Conservation (phyloP, 2,888 invertebrate species). For the Ennomos erosarius region DNA sequence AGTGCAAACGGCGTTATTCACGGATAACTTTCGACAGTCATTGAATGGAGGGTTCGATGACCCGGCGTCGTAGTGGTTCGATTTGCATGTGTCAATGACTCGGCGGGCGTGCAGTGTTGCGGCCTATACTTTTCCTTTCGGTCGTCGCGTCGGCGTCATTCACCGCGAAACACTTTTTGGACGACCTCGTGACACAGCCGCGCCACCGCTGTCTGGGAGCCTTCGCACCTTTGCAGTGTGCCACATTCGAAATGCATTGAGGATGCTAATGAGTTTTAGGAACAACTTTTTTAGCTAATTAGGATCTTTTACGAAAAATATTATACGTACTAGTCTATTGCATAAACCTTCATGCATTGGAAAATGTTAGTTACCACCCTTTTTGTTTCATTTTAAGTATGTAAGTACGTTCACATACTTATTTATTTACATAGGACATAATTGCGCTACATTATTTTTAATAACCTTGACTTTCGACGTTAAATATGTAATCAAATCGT, state of each 20-base stretch:
- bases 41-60: slow-evolving; percentile 80
- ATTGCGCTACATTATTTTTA: too few species aligned
- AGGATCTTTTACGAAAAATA: too few species aligned
- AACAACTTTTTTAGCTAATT: not conserved
- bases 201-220: slow-evolving; percentile 41
- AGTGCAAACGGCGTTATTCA: slow-evolving; percentile 59
- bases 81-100: slow-evolving; percentile 85
- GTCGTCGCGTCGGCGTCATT: slow-evolving; percentile 63
- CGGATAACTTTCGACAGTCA: slow-evolving; percentile 83
- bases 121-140: slow-evolving; percentile 82
- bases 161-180: slow-evolving; percentile 74
- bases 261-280: slow-evolving; percentile 26
- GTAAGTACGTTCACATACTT: too few species aligned
- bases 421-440: too few species aligned
- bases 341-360: too few species aligned
- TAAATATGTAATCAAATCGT: too few species aligned
- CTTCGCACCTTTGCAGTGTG: slow-evolving; percentile 37
- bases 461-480: too few species aligned
- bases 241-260: slow-evolving; percentile 33
- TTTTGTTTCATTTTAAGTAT: too few species aligned
- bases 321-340: too few species aligned
- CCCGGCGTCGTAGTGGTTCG: slow-evolving; percentile 74
- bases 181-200: slow-evolving; percentile 76
- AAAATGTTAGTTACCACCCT: too few species aligned
- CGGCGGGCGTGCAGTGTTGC: slow-evolving; percentile 65